Percentiles rank a stretch among this genome's conserved stretches.
These are phyloP conservation scores for Drosophila multiciliata DNA, from an alignment of 2,888 invertebrate species.

Conservation along the genomic window DNA sequence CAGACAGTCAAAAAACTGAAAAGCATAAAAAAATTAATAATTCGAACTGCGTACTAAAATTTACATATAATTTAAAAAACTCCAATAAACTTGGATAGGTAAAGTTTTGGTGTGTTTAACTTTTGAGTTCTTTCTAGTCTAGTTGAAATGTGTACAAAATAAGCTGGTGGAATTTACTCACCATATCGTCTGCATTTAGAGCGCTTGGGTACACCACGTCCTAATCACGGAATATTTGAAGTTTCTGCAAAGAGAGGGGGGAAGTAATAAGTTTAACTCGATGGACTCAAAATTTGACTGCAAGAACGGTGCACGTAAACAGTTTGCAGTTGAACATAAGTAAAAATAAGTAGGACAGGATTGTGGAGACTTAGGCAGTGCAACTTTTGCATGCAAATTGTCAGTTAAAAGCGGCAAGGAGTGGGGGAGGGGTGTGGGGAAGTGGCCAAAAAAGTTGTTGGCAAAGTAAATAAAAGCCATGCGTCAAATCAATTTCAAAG, in stretches of 20 bases:
- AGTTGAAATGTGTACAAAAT: background rate
- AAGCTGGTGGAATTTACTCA: slow-evolving; percentile 65
- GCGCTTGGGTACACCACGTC: slow-evolving; percentile 85
- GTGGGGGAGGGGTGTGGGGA: background rate
- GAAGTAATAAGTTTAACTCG: slow-evolving; percentile 14
- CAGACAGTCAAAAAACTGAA: background rate
- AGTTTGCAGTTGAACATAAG: slow-evolving; percentile 23
- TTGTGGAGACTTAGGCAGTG: slow-evolving; percentile 33
- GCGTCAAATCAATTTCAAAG: slow-evolving; percentile 68
- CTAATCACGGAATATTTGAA: slow-evolving; percentile 83
- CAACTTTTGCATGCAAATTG: slow-evolving; percentile 35
- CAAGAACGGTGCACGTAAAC: slow-evolving; percentile 10
- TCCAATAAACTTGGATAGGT: background rate
- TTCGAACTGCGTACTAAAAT: background rate
- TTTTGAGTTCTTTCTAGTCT: background rate
- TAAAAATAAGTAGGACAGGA: slow-evolving; percentile 19
- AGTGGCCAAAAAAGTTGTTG: slow-evolving; percentile 22
- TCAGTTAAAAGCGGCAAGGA: slow-evolving; percentile 19
- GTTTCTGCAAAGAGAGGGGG: slow-evolving; percentile 76
- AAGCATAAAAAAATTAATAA: background rate
- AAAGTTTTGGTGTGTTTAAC: background rate
- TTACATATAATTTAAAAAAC: background rate
- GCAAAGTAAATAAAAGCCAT: slow-evolving; percentile 40
- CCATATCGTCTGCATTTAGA: slow-evolving; percentile 85
- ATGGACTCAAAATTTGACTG: slow-evolving; percentile 11